A percentile compares a stretch with the other conserved stretches of the same genome.
These are phyloP conservation scores for Archips crataeganus DNA, from an alignment of 2,888 invertebrate genomes.

Conservation along the genomic window DNA sequence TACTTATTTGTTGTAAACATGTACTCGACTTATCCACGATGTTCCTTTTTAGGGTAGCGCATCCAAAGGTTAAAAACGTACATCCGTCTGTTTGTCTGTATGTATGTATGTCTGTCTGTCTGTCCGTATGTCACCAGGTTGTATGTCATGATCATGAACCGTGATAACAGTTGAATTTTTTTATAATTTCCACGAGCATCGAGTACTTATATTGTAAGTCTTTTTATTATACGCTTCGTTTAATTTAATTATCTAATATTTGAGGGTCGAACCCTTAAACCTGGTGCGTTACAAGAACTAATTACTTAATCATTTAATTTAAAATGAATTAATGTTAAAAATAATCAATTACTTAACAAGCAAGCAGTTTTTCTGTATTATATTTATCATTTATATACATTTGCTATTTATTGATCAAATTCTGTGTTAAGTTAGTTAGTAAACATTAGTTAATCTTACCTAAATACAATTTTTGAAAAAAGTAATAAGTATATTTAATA, in stretches of 20 bases:
- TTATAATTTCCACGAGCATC: too few species aligned
- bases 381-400: constrained; percentile 12
- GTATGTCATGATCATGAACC: too few species aligned
- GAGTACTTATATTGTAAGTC: too few species aligned
- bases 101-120: too few species aligned
- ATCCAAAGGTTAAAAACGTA: too few species aligned
- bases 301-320: neutral
- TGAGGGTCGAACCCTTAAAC: constrained; percentile 27
- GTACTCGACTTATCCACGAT: neutral
- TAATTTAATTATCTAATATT: constrained; percentile 6
- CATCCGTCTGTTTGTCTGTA: too few species aligned
- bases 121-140: too few species aligned
- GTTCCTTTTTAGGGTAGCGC: too few species aligned
- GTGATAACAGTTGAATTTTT: too few species aligned
- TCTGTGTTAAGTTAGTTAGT: constrained; percentile 19
- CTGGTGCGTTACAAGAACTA: constrained; percentile 23
- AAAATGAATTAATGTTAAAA: constrained; percentile 4
- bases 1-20: neutral
- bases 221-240: constrained; percentile 26
- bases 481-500: constrained; percentile 22
- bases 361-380: neutral
- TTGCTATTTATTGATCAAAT: constrained; percentile 26
- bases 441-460: constrained; percentile 19
- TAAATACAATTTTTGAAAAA: constrained; percentile 24
- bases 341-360: constrained; percentile 1